These are phyloP conservation scores for Polietes domitor DNA, from an alignment of 2,888 invertebrate species.

Conservation along the genomic window DNA sequence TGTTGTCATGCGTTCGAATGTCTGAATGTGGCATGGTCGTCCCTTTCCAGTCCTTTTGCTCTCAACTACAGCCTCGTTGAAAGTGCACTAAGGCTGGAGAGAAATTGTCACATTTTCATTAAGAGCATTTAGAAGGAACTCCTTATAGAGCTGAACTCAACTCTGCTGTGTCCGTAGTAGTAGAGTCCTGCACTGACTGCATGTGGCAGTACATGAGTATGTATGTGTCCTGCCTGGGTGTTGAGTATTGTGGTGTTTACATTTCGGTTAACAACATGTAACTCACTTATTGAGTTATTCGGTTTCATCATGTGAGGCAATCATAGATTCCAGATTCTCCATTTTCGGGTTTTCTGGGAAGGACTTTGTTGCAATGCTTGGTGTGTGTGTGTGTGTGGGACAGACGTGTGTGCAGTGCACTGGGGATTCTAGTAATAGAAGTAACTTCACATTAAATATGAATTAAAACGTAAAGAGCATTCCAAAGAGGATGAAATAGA, in stretches of 20 bases:
- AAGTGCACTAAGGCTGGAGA: not conserved
- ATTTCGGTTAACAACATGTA: constrained; percentile 73
- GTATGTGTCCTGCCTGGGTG: constrained; percentile 40
- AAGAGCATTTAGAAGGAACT: constrained; percentile 55
- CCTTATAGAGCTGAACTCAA: constrained; percentile 20
- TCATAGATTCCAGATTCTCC: constrained; percentile 31
- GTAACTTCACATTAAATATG: constrained; percentile 52
- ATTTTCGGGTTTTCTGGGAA: not conserved
- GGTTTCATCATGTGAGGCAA: constrained; percentile 61
- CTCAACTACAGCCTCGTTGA: not conserved
- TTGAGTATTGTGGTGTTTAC: constrained; percentile 71
- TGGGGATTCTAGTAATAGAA: constrained; percentile 20
- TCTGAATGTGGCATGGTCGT: constrained; percentile 42
- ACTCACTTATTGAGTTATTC: constrained; percentile 74
- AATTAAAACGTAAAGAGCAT: constrained; percentile 34
- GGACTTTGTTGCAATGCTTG: not conserved
- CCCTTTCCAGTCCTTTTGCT: not conserved
- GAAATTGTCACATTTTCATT: constrained; percentile 61
- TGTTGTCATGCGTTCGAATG: too few relatives aligned
- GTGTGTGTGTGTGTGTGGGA: not conserved
- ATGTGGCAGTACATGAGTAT: not conserved
- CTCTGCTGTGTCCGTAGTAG: not conserved
- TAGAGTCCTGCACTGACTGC: not conserved
- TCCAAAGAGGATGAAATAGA: not conserved
- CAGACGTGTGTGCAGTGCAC: too few relatives aligned